Evolutionary conservation across 2,888 invertebrate species (phyloP).

Genomic region (Scaptomyza flava): DNA sequence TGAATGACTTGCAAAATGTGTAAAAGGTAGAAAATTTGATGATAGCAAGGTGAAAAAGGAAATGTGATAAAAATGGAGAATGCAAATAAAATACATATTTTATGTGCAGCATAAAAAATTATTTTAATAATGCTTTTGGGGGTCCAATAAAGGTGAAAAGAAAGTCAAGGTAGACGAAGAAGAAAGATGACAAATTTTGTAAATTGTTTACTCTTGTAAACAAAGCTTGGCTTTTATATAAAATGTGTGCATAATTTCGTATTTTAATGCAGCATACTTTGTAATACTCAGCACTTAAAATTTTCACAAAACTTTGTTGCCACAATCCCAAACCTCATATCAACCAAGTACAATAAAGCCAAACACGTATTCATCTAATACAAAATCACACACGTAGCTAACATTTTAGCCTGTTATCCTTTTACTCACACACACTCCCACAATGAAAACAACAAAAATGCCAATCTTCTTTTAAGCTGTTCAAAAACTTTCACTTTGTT

Average conservation of each 20-base stretch:
- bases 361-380: conserved; percentile 1
- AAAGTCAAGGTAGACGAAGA: not conserved
- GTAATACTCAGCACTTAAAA: conserved; percentile 25
- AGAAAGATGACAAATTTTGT: not conserved
- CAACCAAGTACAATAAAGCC: not conserved
- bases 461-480: conserved; percentile 76
- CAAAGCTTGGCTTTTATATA: not conserved
- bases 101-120: conserved; percentile 35
- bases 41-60: conserved; percentile 13
- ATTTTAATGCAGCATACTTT: not conserved
- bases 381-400: conserved; percentile 25
- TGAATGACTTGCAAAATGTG: conserved; percentile 57
- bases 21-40: conserved; percentile 34
- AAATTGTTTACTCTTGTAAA: no score
- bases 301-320: conserved; percentile 23
- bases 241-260: not conserved
- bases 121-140: conserved; percentile 8
- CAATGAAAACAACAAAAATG: conserved; percentile 23
- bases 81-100: conserved; percentile 10
- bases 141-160: not conserved
- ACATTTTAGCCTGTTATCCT: conserved; percentile 54
- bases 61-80: conserved; percentile 9
- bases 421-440: not conserved
- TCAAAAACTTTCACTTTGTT: conserved; percentile 73
- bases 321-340: conserved; percentile 23